Conservation (phyloP, 2,113 vertebrate species). For the Rhombomys opimus region DNA sequence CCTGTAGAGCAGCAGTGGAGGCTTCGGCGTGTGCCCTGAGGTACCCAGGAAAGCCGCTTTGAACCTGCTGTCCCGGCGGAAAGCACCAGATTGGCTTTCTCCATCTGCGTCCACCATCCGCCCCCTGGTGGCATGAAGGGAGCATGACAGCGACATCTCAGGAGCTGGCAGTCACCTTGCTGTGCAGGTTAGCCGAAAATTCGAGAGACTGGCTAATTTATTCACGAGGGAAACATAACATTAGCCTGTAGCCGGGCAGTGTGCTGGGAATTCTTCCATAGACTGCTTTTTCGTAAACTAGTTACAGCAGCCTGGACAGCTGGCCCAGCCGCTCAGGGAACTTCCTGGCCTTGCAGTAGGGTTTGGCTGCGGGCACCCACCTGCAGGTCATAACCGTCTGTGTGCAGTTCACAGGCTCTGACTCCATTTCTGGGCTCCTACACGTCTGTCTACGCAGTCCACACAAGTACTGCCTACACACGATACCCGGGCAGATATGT, state of each 20-base stretch:
- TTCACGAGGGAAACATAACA: background rate
- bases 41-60: background rate
- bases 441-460: background rate
- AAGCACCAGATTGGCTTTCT: background rate
- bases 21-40: accelerated
- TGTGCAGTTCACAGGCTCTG: background rate
- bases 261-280: background rate
- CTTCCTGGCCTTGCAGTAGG: background rate
- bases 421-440: background rate
- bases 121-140: slow-evolving; percentile 48
- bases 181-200: background rate
- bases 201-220: background rate
- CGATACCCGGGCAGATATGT: too few relatives aligned
- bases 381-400: background rate
- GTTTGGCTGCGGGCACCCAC: background rate
- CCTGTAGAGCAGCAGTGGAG: background rate
- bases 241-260: too few relatives aligned
- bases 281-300: background rate
- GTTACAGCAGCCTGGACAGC: background rate
- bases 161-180: background rate
- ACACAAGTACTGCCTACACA: background rate
- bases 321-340: background rate
- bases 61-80: background rate
- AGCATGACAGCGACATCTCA: background rate
- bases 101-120: accelerated